Conservation (phyloP, 1,140 invertebrate species). For the Zaprionus tsacasi region DNA sequence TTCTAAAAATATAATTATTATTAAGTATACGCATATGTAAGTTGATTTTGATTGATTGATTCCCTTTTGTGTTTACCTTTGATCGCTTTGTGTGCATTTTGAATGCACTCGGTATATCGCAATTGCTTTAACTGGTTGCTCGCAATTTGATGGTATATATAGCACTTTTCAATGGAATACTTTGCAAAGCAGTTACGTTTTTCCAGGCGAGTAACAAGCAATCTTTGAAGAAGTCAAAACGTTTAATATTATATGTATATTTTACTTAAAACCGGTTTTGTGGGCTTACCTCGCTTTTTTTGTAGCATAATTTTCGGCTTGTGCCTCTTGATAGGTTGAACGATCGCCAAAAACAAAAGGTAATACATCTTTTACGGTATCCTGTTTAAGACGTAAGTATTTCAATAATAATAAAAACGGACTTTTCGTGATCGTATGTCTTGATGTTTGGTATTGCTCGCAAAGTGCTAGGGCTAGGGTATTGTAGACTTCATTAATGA, state of each 20-base stretch:
- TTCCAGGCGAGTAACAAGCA: slow-evolving; percentile 52
- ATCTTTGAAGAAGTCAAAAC: not conserved
- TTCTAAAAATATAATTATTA: slow-evolving; percentile 18
- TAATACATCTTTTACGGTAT: slow-evolving; percentile 54
- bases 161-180: slow-evolving; percentile 77
- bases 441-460: slow-evolving; percentile 54
- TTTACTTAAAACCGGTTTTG: not conserved
- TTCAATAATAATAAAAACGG: slow-evolving; percentile 12
- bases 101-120: slow-evolving; percentile 69
- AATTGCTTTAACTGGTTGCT: slow-evolving; percentile 56
- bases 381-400: slow-evolving; percentile 50
- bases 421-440: not conserved
- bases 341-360: slow-evolving; percentile 72
- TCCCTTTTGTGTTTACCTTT: slow-evolving; percentile 38
- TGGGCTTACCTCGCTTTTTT: slow-evolving; percentile 17
- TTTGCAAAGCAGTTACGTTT: slow-evolving; percentile 67
- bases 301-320: slow-evolving; percentile 10
- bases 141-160: slow-evolving; percentile 68
- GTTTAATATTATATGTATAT: not conserved
- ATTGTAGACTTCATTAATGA: slow-evolving; percentile 79
- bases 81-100: slow-evolving; percentile 56
- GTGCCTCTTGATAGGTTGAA: slow-evolving; percentile 56
- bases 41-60: not conserved
- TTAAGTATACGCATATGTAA: not conserved
- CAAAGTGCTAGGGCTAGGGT: slow-evolving; percentile 62